Base-by-base conservation (phyloP, 2,888 invertebrate genomes). In the Muscina levida region DNA sequence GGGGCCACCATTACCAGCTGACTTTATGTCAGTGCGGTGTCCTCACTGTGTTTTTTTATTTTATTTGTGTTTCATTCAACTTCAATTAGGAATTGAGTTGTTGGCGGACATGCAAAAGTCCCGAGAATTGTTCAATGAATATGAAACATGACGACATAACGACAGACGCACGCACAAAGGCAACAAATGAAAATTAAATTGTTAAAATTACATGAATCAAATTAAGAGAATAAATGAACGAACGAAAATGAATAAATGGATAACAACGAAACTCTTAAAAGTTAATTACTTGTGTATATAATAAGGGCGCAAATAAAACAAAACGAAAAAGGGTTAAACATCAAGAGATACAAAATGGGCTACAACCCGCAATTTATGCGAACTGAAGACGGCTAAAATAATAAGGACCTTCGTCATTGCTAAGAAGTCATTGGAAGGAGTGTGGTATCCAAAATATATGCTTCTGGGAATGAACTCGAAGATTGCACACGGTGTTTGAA, bases 231-330 rank as follows among this genome's bases (percentile, higher is more conserved):
- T 11, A 53, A 67, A 66, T 8, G 31, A 57, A 59, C 17, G 37
- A 39, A 13, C 53, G 26, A 56, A 57, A 74, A 70, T 70, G 46
- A 53, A 19, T 72, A 68, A 39, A 72, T 67, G 68, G 51, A 76
- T 76, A 56, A 72, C 68, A 80, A 76, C 72, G 79, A 62, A 76
- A 76, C 62, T 59, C 68, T 79, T 76, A 76, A 75, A 76, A 68
- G 79, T 76, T 79, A 79, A 79, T 79, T 80, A 76, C 59, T 59
- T 59, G 59, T 39, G 59, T 17, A 59, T 19, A 59, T 59, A 59
- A 5, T 15, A 39, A 39, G 39, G 39, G 31, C 39, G 39, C 59
- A 59, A 59, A 59, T 59, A 39, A 59, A 59, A 19, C 59, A 59
- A 17, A 11, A 13, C 37, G 26, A 56, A 37, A 59, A 59, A 59